phyloP scores from a whole-genome alignment of 2,113 vertebrate genomes.

The Entosphenus tridentatus region DNA sequence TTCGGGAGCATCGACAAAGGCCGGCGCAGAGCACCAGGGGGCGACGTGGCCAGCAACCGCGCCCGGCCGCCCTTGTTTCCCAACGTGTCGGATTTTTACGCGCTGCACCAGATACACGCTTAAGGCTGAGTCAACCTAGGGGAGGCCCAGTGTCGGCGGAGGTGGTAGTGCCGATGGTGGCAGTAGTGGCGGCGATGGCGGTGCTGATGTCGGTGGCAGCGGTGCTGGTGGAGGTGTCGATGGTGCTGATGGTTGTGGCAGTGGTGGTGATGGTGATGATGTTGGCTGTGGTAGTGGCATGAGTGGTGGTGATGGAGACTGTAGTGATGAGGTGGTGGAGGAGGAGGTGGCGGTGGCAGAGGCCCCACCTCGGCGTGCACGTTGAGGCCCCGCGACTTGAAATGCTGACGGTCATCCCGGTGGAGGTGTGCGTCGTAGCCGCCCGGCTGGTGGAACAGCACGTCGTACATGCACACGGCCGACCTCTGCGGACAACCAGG shows the following conservation, averaged over 20 bases:
- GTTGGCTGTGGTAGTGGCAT: too few species aligned
- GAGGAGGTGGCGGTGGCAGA: not conserved
- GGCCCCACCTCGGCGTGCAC: slow-evolving; percentile 20
- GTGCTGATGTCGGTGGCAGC: too few species aligned
- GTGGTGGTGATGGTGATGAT: too few species aligned
- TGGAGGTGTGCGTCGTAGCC: slow-evolving; percentile 19
- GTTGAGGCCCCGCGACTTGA: slow-evolving; percentile 19
- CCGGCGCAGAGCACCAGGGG: slow-evolving; percentile 11
- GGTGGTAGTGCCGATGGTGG: too few species aligned
- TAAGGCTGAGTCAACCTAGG: not conserved
- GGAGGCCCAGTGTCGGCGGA: too few species aligned
- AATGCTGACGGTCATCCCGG: slow-evolving; percentile 20
- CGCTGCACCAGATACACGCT: slow-evolving; percentile 12
- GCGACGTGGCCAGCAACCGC: slow-evolving; percentile 19
- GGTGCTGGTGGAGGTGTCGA: too few species aligned
- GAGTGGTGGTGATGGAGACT: too few species aligned
- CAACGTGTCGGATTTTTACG: slow-evolving; percentile 10
- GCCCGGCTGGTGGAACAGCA: slow-evolving; percentile 14
- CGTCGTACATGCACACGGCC: slow-evolving; percentile 18
- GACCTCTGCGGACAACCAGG: slow-evolving; percentile 12
- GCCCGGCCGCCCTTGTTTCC: slow-evolving; percentile 12
- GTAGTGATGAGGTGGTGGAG: too few species aligned
- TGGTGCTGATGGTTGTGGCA: too few species aligned
- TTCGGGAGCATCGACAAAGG: too few species aligned
- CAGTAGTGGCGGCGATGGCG: too few species aligned